Percentiles rank a stretch among this genome's conserved stretches.
phyloP scores from a whole-genome alignment of 23 tunicate species.

The Diplosoma virens region DNA sequence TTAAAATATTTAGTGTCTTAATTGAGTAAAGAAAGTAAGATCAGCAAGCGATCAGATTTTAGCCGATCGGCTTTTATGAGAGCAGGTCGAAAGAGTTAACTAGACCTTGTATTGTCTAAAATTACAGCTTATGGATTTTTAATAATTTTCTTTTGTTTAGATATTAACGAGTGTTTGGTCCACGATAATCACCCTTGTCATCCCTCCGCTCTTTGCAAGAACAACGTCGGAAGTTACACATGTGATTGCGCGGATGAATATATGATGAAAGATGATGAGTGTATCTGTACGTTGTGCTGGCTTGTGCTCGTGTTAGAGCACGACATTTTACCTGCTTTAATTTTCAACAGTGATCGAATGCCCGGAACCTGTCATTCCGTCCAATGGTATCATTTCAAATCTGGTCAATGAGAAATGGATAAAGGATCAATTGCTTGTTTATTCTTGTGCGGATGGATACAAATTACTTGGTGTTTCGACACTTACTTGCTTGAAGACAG shows the following conservation, averaged over 20 bases:
- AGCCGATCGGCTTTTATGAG: no score
- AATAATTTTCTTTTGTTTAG: no score
- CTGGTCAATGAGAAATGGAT: conserved; percentile 1
- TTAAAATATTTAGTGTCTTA: no score
- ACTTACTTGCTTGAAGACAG: conserved; percentile 25
- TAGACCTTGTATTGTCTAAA: no score
- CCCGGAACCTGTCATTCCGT: neutral
- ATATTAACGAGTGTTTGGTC: conserved; percentile 36
- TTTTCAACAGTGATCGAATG: conserved; percentile 5
- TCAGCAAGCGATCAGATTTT: no score
- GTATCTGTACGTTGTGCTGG: conserved; percentile 31
- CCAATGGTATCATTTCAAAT: neutral
- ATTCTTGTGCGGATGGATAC: conserved; percentile 1
- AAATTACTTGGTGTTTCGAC: neutral
- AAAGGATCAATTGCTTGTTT: neutral
- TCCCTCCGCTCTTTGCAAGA: conserved; percentile 17
- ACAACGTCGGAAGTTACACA: conserved; percentile 26
- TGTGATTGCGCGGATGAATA: conserved; percentile 33
- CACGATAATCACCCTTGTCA: conserved; percentile 3
- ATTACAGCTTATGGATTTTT: no score
- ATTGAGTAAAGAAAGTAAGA: no score
- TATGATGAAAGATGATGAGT: conserved; percentile 13
- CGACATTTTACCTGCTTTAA: neutral
- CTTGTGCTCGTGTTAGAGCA: no score
- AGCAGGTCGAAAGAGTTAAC: no score